Base-by-base conservation (phyloP, 2,888 invertebrate species). In the Pterostichus niger region DNA sequence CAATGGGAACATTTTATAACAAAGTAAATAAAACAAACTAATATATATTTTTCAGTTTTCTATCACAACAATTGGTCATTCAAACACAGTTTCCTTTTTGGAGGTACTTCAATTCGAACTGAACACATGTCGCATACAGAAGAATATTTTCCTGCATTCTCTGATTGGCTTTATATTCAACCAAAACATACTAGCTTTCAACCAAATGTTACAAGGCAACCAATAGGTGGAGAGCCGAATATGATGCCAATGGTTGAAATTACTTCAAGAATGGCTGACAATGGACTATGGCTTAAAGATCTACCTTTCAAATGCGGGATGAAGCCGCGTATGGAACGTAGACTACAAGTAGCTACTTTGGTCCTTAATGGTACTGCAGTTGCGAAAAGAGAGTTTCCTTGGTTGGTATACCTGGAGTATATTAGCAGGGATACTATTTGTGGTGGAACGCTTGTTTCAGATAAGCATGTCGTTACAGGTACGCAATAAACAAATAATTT, bases 391-490 rank as follows among this genome's bases (percentile, higher is more conserved):
- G 73, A 73, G 15, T 49, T 44, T 46, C 73, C 73, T 2, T 73
- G 73, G 73, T 1, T 73, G 10, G 73, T 49, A 1, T 73, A 73
- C 46, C 17, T 59, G 11, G 59, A 59, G 31, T 59, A 59, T 31
- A 11, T 0, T 5, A n/a, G 9, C 31, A 59, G 31, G 31, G 17
- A 31, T 31, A 11, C 9, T 3, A 46, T 49, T 11, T 73, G 73
- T 73, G 73, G 73, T 0, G 73, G 46, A 9, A 44, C 73, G 3
- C 49, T 73, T 11, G 44, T 73, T 49, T 49, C 73, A 11, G 49
- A 73, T 11, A 49, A 24, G n/a, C 46, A 46, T 49, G 11, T 73
- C 44, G 17, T 73, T 49, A 73, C 73, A 49, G 73, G 73, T 64
- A 49, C 6, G 49, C 5, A 10, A 13, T 6, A 9, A 9, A 11